These are phyloP conservation scores for Polydrusus cervinus DNA, from an alignment of 2,888 invertebrate species.

Conservation along the genomic window DNA sequence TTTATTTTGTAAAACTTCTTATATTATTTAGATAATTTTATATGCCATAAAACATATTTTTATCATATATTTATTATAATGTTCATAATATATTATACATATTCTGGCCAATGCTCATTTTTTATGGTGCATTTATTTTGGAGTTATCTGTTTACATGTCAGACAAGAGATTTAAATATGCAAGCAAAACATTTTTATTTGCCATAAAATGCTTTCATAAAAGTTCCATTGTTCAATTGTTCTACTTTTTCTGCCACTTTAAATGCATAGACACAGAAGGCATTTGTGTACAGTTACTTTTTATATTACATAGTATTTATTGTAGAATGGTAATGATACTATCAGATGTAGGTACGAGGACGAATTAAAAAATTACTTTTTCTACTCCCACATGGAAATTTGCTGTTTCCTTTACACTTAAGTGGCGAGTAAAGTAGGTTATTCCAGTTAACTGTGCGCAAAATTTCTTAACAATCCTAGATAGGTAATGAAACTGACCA, in stretches of 20 bases:
- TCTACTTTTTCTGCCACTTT: conserved; percentile 31
- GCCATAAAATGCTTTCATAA: conserved; percentile 29
- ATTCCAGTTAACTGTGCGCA: too few species aligned
- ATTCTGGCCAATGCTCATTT: conserved; percentile 6
- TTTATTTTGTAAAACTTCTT: background rate
- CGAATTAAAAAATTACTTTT: too few species aligned
- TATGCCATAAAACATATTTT: background rate
- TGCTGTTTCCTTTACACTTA: too few species aligned
- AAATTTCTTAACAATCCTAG: too few species aligned
- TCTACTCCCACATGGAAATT: too few species aligned
- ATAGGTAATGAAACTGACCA: too few species aligned
- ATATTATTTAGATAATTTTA: conserved; percentile 3
- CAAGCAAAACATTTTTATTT: conserved; percentile 30
- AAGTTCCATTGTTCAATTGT: conserved; percentile 22
- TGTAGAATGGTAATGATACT: too few species aligned
- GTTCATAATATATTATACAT: conserved; percentile 29
- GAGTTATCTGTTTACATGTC: conserved; percentile 15
- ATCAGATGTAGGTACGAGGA: too few species aligned
- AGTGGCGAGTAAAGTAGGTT: too few species aligned
- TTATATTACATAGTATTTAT: background rate
- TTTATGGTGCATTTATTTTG: conserved; percentile 23
- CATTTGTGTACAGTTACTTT: background rate
- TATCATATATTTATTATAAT: conserved; percentile 25
- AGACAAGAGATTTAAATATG: conserved; percentile 35
- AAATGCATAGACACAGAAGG: conserved; percentile 15